Base-by-base conservation (phyloP, 35 echinoderm and acorn worm genomes). In the Heliocidaris tuberculata region DNA sequence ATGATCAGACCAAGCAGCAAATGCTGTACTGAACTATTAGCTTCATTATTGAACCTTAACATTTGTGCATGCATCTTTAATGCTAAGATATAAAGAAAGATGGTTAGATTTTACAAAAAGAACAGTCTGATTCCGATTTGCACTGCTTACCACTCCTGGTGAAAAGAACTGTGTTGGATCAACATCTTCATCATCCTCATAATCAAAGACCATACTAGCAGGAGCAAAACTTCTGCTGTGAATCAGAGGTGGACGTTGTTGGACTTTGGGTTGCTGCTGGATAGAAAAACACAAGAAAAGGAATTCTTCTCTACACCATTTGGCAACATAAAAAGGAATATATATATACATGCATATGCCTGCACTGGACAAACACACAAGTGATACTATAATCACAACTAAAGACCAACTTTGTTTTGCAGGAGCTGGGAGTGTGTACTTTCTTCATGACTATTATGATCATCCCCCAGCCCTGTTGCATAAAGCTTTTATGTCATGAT, bases 211-310 rank as follows among this genome's bases (percentile, higher is more conserved):
- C 52, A 97, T 85, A 54, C 96, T 97, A 21, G 98, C 97, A 5
- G 98, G 98, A 49, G 97, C 97, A 91, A 99, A 99, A 88, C 96
- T 97, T 19, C 97, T 87, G 78, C 97, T 97, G 96, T 99, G 97
- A 88, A 97, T 95, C n/a, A 97, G 85, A 5, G 98, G 98, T 13
- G 97, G 97, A 42, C 96, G 93, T 50, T 95, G 96, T 42, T 97
- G 95, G 60, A 95, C 97, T 50, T 95, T 95, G 31, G 93, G 95
- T 96, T 94, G 93, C 93, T 96, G 93, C 50, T 93, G 16, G 16
- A 48, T 7, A 19, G 10, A 93, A 59, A 93, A 93, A 85, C 30
- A 93, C 13, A 32, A 92, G 56, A 70, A 32, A 86, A 11, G 21
- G 27, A 21, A n/a, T 78, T 24, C 1, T 78, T 78, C 60, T 78